Evolutionary conservation across 2,888 invertebrate species (phyloP), one percentile per base, ranked within the genome.

Genomic region (Actias luna): DNA sequence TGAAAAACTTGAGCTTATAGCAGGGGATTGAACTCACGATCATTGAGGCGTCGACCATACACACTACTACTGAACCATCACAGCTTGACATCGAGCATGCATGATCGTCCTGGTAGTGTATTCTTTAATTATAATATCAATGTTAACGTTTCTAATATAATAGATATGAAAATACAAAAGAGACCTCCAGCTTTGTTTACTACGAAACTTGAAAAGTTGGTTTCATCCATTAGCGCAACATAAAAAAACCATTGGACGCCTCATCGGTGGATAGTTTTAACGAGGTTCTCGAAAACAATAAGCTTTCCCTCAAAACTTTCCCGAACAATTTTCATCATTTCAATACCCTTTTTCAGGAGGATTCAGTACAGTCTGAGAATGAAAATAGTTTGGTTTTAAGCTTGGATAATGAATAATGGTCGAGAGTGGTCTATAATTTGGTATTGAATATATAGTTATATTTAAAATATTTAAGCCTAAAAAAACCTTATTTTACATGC

Each of bases 271-370:
- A 73, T 78, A 77, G 76, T 76, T 79, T 73, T 79, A 79, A 79
- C 76, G 76, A 79, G 75, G 68, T 76, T 74, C 67, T 60, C 64
- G 69, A 73, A 74, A 73, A 72, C 74, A 75, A 75, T 72, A 73
- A 74, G 72, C 73, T 66, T 60, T 65, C 62, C 63, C 64, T 65
- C 69, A 61, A 68, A 78, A 75, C 68, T 76, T 77, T 74, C 29
- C 63, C 65, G 61, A 71, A 74, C 71, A 74, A 72, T 71, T 71
- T 70, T 67, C 64, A 64, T 68, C 59, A 63, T 68, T 69, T 73
- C 75, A 76, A 73, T 73, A 72, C 70, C 64, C 71, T 74, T 73
- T 67, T 64, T 64, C 59, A 65, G 70, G 62, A 58, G 61, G 65
- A 63, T 63, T 67, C 63, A 69, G 65, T 63, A 61, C 61, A 58